These are phyloP conservation scores for Sphaeridia pumilis DNA, from an alignment of 2,888 invertebrate species.

Conservation along the genomic window DNA sequence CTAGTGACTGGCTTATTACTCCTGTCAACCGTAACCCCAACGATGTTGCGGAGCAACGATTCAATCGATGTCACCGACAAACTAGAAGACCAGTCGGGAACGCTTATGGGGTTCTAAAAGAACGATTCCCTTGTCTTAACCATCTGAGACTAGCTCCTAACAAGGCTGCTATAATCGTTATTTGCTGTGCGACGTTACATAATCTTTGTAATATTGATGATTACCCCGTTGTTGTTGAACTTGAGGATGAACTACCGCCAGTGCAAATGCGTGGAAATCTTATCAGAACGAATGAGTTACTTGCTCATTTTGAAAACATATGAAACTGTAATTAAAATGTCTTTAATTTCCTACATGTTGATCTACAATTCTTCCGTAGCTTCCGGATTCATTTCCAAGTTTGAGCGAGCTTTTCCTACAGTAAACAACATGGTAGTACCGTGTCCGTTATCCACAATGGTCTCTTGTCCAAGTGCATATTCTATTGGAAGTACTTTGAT, in stretches of 20 bases:
- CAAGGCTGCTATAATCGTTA: conserved; percentile 1
- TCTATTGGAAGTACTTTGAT: no score
- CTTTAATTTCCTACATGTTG: no score
- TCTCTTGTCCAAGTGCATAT: no score
- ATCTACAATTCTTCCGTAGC: no score
- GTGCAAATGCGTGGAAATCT: no score
- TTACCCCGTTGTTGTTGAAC: neutral
- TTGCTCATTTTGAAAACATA: no score
- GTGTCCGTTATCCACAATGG: no score
- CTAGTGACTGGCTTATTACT: conserved; percentile 6
- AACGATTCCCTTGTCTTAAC: conserved; percentile 11
- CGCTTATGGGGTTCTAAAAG: conserved; percentile 8
- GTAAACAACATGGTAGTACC: no score
- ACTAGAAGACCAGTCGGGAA: conserved; percentile 8
- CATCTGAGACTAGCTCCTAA: conserved; percentile 5
- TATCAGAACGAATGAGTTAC: no score
- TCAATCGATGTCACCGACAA: conserved; percentile 2
- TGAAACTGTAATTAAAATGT: no score
- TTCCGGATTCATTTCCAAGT: no score
- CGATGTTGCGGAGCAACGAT: neutral
- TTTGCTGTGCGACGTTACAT: conserved; percentile 6
- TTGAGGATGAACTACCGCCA: neutral
- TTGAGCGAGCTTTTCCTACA: no score
- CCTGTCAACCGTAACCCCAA: neutral
- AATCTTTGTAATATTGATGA: conserved; percentile 4